Evolutionary conservation across 2,888 invertebrate species (phyloP), one percentile per base, ranked within the genome.

Genomic region (Spicauda simplicius): DNA sequence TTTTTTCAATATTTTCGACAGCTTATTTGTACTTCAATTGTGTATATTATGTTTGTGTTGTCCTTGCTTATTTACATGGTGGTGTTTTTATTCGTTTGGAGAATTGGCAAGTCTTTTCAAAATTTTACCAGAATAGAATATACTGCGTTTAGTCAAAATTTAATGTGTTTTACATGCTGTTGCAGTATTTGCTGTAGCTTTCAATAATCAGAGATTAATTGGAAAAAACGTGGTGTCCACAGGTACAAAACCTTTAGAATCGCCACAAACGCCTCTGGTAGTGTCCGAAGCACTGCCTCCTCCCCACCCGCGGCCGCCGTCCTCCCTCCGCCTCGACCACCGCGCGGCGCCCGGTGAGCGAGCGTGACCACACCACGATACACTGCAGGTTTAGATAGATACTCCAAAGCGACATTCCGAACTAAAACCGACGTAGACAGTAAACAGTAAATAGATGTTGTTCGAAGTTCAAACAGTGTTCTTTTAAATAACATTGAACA

Each of bases 221-320:
- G 20, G 14, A 41, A 16, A 37, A 59, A 37, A 45, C 64, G 58
- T 65, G 65, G 59, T 65, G 58, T 69, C 66, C 66, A 66, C 66
- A 93, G 93, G 93, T 77, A 97, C 96, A 78, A 96, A 97, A 80
- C 97, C 97, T 3, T 90, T 97, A 82, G 97, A 97, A 77, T 97
- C 97, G 58, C 97, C 97, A 18, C 96, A 97, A 87, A 97, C 97
- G 70, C 97, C 97, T 50, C 93, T 95, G 77, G 95, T 94, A 71
- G 94, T 94, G 72, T 90, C 90, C 57, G 93, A 91, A 74, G 85
- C 90, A 70, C 81, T 92, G 41, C 91, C 90, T 10, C 89, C 91
- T 45, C 88, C 90, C 64, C 91, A 91, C 80, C 93, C 92, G 64
- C 87, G 91, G 25, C 93, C 93, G 71, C 93, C 93, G 4, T 92